Evolutionary conservation across 2,888 invertebrate genomes (phyloP), one percentile per base, ranked within the genome.

Genomic region (Vannuccia rotundouncinata): DNA sequence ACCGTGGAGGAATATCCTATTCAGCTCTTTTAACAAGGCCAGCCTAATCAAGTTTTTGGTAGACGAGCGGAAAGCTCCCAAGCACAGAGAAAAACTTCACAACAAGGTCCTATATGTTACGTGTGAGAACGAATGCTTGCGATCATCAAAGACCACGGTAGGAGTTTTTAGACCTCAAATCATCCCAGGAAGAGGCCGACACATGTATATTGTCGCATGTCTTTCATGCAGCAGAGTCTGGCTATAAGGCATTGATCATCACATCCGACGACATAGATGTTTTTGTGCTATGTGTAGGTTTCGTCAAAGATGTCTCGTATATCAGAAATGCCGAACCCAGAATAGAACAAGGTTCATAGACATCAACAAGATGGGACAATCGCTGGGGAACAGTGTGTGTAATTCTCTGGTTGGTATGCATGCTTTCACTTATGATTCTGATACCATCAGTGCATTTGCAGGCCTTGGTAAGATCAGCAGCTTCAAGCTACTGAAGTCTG

Each of bases 141-240:
- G 29, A 59, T 83, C 59, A 79, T 77, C 76, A 22, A 77, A 17
- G 66, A 80, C 17, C 74, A 31, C 22, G 29, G 31, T 0, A 74
- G 13, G 77, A 80, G 59, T 80, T 82, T 22, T 29, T 27, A 60
- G 82, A 0, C 17, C 81, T 83, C 28, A 59, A 81, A 30, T 79
- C 73, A 31, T 30, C 28, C 28, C 83, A 83, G 22, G 83, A 83
- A 74, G 82, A 83, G 79, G 83, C 82, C 22, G 82, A 83, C 81
- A 75, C 78, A 1, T 78, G 83, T 22, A 13, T 83, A 10, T 79
- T 83, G 13, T 76, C 82, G 10, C 82, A 83, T 81, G 81, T 82
- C n/a, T 31, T 30, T 17, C 82, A 83, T 81, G 83, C 82, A 74
- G 82, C 83, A 60, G 31, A 59, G n/a, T 59, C 74, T 25, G 81